phyloP scores from a whole-genome alignment of 2,888 invertebrate genomes.

The Belgica antarctica region DNA sequence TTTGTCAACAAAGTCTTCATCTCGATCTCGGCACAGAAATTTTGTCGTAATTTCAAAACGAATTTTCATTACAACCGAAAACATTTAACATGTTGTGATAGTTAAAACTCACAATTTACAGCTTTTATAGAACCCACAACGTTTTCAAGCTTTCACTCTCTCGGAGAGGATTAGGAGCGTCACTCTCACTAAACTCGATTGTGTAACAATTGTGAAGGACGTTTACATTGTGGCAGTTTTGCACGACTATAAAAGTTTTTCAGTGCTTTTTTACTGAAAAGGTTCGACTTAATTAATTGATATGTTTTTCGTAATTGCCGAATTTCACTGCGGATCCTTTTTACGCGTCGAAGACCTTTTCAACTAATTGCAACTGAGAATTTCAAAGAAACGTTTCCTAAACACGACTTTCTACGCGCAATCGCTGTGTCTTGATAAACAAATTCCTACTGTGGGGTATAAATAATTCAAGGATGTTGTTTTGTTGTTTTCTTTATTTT shows the following conservation, averaged over 20 bases:
- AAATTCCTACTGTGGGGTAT: not conserved
- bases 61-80: not conserved
- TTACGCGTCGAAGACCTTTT: not conserved
- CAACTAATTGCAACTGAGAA: not conserved
- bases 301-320: not conserved
- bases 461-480: constrained; percentile 21
- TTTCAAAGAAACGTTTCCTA: not conserved
- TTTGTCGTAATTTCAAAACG: not conserved
- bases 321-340: not conserved
- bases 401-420: constrained; percentile 5
- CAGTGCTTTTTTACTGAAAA: not conserved
- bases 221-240: not conserved
- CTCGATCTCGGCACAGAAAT: not conserved
- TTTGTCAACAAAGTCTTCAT: not conserved
- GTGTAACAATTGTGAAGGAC: constrained; percentile 9
- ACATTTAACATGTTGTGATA: constrained; percentile 41
- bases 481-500: not conserved
- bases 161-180: not conserved
- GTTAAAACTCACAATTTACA: constrained; percentile 31
- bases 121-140: constrained; percentile 28
- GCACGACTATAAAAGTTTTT: not conserved
- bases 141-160: constrained; percentile 15
- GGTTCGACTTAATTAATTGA: not conserved
- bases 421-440: constrained; percentile 21
- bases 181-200: not conserved